Percentiles rank a stretch among this genome's conserved stretches.
Evolutionary conservation across 1,140 invertebrate genomes (phyloP).

Genomic region (Thalassaphorura encarpata): DNA sequence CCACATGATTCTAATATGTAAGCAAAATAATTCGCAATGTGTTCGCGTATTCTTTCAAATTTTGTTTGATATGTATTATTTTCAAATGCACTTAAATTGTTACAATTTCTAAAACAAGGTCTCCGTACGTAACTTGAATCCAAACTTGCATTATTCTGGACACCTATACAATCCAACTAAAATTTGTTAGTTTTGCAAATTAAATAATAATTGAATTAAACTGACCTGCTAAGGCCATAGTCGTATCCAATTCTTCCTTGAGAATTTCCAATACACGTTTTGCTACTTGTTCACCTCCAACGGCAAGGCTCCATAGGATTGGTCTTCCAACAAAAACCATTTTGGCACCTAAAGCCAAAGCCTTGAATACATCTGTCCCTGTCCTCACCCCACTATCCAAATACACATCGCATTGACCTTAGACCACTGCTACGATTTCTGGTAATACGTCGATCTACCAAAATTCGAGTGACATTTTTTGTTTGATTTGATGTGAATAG

Average conservation of each 20-base stretch:
- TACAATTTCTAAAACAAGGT: no score
- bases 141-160: no score
- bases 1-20: no score
- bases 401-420: slow-evolving; percentile 35
- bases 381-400: slow-evolving; percentile 35
- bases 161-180: no score
- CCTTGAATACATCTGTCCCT: slow-evolving; percentile 42
- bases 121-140: no score
- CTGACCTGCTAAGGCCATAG: slow-evolving; percentile 64
- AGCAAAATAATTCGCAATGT: no score
- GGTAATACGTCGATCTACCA: no score
- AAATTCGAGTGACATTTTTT: background rate
- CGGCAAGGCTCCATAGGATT: slow-evolving; percentile 71
- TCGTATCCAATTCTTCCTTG: slow-evolving; percentile 61
- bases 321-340: slow-evolving; percentile 54
- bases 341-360: slow-evolving; percentile 42
- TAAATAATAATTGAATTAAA: no score
- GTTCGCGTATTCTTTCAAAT: no score
- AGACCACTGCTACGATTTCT: slow-evolving; percentile 32
- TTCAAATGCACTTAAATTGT: no score
- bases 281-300: slow-evolving; percentile 66
- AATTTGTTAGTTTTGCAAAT: no score
- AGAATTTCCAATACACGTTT: slow-evolving; percentile 60
- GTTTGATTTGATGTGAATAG: background rate
- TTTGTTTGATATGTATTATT: no score